phyloP scores from a whole-genome alignment of 2,797 vertebrate species.

The Bufotes viridis region DNA sequence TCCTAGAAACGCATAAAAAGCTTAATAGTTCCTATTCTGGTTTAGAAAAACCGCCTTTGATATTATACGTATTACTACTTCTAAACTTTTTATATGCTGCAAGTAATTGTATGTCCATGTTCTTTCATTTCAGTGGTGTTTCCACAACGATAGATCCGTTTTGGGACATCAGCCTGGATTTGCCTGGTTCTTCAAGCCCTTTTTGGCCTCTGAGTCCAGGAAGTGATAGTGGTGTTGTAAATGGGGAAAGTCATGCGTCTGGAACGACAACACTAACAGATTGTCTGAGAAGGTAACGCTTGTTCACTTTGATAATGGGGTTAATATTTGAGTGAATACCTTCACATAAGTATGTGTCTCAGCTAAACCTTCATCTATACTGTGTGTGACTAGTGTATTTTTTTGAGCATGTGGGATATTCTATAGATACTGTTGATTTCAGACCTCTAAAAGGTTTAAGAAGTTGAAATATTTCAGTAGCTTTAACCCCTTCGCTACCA shows the following conservation, averaged over 20 bases:
- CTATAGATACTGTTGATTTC: no score
- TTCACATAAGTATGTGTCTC: neutral
- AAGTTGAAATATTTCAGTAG: no score
- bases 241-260: conserved; percentile 90
- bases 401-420: no score
- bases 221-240: conserved; percentile 91
- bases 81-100: neutral
- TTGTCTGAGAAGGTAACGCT: conserved; percentile 90
- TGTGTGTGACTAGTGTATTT: no score
- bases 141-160: conserved; percentile 99
- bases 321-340: no score
- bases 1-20: no score
- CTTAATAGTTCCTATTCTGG: no score
- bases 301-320: neutral
- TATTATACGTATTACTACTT: no score
- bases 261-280: conserved; percentile 97
- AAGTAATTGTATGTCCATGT: neutral
- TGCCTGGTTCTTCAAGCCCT: conserved; percentile 94
- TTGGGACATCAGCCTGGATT: conserved; percentile 98
- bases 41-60: no score
- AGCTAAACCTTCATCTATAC: no score
- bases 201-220: conserved; percentile 98
- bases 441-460: no score
- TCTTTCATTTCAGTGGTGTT: conserved; percentile 81
- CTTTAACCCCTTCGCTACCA: no score